These are phyloP conservation scores for Caligus rogercresseyi DNA, from an alignment of 1,140 invertebrate species.

Conservation along the genomic window DNA sequence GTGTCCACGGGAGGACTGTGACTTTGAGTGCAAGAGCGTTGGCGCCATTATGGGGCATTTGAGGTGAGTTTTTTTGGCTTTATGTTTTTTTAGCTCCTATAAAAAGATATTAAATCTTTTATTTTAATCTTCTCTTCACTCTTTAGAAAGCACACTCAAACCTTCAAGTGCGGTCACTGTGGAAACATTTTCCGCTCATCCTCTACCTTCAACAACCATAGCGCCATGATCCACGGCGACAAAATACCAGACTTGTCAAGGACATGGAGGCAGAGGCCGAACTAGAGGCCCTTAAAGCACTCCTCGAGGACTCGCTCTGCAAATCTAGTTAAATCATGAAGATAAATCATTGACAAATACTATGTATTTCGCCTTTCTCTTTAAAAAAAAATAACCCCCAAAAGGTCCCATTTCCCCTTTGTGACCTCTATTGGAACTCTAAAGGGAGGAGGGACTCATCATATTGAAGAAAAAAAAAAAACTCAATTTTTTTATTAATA, in stretches of 20 bases:
- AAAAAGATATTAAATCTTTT: background rate
- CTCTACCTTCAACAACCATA: constrained; percentile 14
- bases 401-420: no score
- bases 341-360: no score
- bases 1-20: constrained; percentile 1
- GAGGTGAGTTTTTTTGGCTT: background rate
- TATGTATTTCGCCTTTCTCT: no score
- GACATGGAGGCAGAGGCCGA: constrained; percentile 17
- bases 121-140: no score
- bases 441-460: no score
- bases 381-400: no score
- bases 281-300: constrained; percentile 14
- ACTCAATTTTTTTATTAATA: no score
- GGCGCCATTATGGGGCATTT: constrained; percentile 5
- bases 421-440: no score
- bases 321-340: constrained; percentile 2
- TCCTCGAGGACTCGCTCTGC: constrained; percentile 2
- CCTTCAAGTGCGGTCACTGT: constrained; percentile 20
- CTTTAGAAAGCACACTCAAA: constrained; percentile 12
- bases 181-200: constrained; percentile 6
- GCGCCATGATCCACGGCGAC: constrained; percentile 16
- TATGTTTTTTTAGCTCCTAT: background rate
- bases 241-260: constrained; percentile 20
- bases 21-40: background rate
- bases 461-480: no score